These are phyloP conservation scores for Corythornis cristatus DNA, from an alignment of 2,113 vertebrate genomes.

Conservation along the genomic window DNA sequence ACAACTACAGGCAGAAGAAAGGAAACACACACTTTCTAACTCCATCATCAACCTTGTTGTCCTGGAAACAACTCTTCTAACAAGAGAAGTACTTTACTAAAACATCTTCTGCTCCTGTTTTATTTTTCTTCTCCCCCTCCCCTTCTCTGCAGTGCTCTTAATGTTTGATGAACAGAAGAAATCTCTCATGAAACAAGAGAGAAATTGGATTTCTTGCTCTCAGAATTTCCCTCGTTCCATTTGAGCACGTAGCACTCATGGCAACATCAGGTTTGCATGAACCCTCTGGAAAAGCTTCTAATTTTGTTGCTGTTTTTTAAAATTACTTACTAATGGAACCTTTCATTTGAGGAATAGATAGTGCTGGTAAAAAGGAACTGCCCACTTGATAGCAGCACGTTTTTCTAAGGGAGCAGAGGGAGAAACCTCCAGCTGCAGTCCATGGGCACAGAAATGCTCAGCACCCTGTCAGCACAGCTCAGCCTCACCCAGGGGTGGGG, in stretches of 20 bases:
- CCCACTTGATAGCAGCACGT: not conserved
- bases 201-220: not conserved
- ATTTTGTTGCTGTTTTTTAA: not conserved
- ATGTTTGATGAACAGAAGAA: not conserved
- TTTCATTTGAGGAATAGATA: not conserved
- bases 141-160: not conserved
- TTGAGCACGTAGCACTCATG: not conserved
- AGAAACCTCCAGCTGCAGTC: not conserved
- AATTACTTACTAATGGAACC: not conserved
- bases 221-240: accelerated
- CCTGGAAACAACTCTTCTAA: constrained; percentile 25
- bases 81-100: not conserved
- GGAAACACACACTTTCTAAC: not conserved
- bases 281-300: not conserved
- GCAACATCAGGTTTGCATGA: not conserved
- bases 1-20: not conserved
- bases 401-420: not conserved
- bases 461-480: not conserved
- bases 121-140: not conserved
- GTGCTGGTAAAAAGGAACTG: not conserved
- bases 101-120: not conserved
- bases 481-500: accelerated
- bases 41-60: constrained; percentile 33
- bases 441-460: not conserved
- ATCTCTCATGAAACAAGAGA: not conserved